phyloP scores from a whole-genome alignment of 1,140 invertebrate genomes.

The Drosophila sucinea region DNA sequence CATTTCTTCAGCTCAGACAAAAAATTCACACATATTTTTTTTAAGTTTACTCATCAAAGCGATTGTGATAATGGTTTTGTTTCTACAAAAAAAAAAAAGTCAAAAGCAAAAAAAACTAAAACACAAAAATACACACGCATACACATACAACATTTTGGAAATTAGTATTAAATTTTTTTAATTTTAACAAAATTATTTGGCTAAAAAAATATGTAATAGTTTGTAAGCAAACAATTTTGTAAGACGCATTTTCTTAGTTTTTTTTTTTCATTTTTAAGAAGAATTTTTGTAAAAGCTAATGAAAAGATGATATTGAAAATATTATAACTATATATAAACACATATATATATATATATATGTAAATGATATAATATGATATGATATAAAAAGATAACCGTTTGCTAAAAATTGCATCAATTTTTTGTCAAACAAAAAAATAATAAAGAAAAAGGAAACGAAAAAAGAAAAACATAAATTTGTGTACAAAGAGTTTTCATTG shows the following conservation, averaged over 20 bases:
- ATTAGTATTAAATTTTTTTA: conserved; percentile 34
- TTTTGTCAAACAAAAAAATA: conserved; percentile 67
- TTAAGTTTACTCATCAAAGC: conserved; percentile 81
- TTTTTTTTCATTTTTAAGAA: conserved; percentile 14
- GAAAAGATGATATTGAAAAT: conserved; percentile 28
- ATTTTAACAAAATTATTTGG: neutral
- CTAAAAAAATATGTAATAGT: conserved; percentile 35
- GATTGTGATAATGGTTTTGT: conserved; percentile 83
- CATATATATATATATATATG: conserved; percentile 2
- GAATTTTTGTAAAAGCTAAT: conserved; percentile 37
- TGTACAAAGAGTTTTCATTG: neutral
- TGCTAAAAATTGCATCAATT: conserved; percentile 79
- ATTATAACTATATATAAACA: neutral
- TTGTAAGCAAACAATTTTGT: conserved; percentile 48
- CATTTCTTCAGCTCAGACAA: conserved; percentile 25
- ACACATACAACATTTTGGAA: conserved; percentile 51
- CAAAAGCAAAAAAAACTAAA: conserved; percentile 26
- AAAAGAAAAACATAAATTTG: conserved; percentile 12
- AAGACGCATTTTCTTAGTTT: conserved; percentile 46
- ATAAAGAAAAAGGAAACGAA: conserved; percentile 40
- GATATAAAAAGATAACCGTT: conserved; percentile 38
- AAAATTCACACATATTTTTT: conserved; percentile 16
- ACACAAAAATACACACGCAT: conserved; percentile 32
- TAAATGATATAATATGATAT: neutral
- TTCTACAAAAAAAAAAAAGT: conserved; percentile 51